Evolutionary conservation across 2,113 vertebrate genomes (phyloP).

Genomic region (Upupa epops): DNA sequence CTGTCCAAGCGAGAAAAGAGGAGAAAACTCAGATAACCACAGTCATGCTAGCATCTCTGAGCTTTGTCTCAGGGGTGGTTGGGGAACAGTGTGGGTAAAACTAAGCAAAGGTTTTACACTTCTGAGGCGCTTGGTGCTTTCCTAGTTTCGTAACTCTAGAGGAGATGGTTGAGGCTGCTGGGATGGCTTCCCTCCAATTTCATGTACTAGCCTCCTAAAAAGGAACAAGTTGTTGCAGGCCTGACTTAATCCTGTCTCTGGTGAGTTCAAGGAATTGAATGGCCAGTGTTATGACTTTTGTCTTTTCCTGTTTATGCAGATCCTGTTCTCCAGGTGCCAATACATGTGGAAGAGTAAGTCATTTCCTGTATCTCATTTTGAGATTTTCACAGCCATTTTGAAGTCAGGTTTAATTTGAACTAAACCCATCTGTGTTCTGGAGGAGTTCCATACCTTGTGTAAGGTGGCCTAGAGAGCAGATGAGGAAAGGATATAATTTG

Average conservation of each 20-base stretch:
- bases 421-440: not conserved
- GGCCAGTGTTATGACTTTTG: not conserved
- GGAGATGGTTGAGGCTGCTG: not conserved
- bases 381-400: not conserved
- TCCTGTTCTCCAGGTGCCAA: conserved; percentile 97
- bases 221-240: not conserved
- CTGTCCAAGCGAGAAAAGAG: not conserved
- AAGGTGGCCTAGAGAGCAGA: not conserved
- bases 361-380: not conserved
- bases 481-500: not conserved
- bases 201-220: not conserved
- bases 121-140: not conserved
- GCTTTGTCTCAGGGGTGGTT: not conserved
- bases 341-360: conserved; percentile 95
- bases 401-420: not conserved
- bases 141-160: not conserved
- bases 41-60: not conserved
- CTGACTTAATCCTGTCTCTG: not conserved
- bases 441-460: not conserved
- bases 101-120: not conserved
- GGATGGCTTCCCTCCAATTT: not conserved
- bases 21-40: not conserved
- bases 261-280: not conserved
- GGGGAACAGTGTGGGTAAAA: not conserved
- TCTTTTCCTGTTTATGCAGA: conserved; percentile 78